Evolutionary conservation across 2,797 vertebrate species (phyloP), one percentile per base, ranked within the genome.

Genomic region (Muscicapa comitata): DNA sequence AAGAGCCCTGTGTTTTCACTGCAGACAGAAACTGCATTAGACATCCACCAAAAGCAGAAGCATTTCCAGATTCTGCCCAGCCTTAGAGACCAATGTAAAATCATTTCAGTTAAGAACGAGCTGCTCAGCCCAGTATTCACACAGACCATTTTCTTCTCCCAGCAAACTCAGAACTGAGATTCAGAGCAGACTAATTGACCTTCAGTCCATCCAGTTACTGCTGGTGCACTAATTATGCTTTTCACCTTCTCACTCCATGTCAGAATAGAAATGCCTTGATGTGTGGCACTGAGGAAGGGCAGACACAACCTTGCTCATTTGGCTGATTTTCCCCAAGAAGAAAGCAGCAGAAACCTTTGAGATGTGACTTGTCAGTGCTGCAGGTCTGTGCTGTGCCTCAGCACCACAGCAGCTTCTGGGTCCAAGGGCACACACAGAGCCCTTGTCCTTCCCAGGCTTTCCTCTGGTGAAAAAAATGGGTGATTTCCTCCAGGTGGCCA

Each of bases 181-280:
- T 92, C 74, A 95, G 91, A 95, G 95, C 94, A 91, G 63, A 50
- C 70, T 94, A 92, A 96, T 79, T 97, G 95, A 95, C 90, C 88
- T 95, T 58, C 10, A 95, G 72, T 43, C 88, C 89, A 81, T 66
- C 92, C 91, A 90, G 61, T 82, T 88, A 95, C 91, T 95, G 94
- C 88, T 67, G 70, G 50, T 74, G 70, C 73, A 82, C 75, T 96
- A 93, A 95, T 98, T 96, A 89, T 37, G 84, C 77, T 92, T 97
- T 96, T 96, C 88, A 89, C 96, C 94, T 95, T 92, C 96, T 95
- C 70, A 16, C 90, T 81, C 96, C 90, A 31, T 53, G 26, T 55
- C 72, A 17, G 95, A 94, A 87, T 45, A 57, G 95, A 97, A 94
- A 74, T 4, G 8, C 84, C 92, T 97, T 94, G 88, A 95, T 65